Conservation (phyloP, 2,797 vertebrate species). For the Halcyon smyrnensis region DNA sequence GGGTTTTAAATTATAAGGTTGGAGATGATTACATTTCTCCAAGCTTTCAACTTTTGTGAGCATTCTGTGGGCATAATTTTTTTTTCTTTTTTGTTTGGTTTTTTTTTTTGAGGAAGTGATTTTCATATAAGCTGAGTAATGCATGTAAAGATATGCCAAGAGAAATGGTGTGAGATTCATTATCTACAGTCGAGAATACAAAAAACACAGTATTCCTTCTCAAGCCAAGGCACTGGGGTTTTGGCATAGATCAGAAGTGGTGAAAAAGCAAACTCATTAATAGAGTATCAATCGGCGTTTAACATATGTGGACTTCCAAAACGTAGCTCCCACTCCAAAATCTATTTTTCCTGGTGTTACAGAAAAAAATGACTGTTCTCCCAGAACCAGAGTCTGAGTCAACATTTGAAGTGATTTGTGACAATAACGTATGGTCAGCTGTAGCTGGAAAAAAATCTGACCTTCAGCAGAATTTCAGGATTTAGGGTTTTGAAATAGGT, state of each 20-base stretch:
- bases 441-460: neutral
- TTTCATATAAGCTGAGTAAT: constrained; percentile 24
- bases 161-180: constrained; percentile 34
- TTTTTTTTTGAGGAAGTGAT: constrained; percentile 15
- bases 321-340: neutral
- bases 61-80: neutral
- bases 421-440: neutral
- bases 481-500: neutral
- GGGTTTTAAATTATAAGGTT: constrained; percentile 21
- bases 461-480: neutral
- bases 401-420: neutral
- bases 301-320: neutral
- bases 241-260: constrained; percentile 34
- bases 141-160: neutral
- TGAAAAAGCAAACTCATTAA: constrained; percentile 24
- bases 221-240: neutral
- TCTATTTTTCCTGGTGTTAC: neutral
- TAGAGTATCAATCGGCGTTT: neutral
- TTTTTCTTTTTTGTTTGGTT: neutral
- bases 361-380: neutral
- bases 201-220: neutral
- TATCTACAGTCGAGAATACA: neutral
- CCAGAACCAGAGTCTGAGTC: neutral
- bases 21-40: constrained; percentile 55
- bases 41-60: constrained; percentile 43